Conservation (phyloP, 2,888 invertebrate species). For the Chydorus sphaericus region DNA sequence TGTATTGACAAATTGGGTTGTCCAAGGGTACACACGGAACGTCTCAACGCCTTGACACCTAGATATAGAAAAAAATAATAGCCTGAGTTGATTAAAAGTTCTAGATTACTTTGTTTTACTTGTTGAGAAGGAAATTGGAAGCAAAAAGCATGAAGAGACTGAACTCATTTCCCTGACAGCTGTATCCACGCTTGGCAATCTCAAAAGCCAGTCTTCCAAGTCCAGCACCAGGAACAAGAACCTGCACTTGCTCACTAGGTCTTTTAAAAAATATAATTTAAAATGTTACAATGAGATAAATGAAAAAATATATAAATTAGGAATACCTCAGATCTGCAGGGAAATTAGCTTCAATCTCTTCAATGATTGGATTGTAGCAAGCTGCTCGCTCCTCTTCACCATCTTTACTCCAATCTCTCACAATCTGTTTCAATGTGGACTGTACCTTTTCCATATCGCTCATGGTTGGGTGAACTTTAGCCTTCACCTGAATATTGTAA, state of each 20-base stretch:
- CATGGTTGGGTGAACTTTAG: conserved; percentile 19
- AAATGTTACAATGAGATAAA: neutral
- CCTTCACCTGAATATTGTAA: conserved; percentile 16
- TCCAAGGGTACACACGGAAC: conserved; percentile 80
- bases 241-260: conserved; percentile 40
- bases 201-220: conserved; percentile 87
- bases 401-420: conserved; percentile 87
- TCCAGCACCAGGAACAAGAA: conserved; percentile 93
- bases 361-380: conserved; percentile 79
- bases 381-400: conserved; percentile 67
- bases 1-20: conserved; percentile 88
- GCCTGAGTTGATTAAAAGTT: conserved; percentile 3
- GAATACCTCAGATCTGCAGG: conserved; percentile 34
- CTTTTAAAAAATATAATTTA: conserved; percentile 24
- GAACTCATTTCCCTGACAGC: conserved; percentile 95
- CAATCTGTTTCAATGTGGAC: conserved; percentile 85
- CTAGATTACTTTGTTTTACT: conserved; percentile 34
- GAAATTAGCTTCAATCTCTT: conserved; percentile 59
- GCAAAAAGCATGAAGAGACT: conserved; percentile 94
- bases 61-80: neutral
- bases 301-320: neutral
- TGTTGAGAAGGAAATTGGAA: conserved; percentile 88
- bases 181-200: conserved; percentile 73
- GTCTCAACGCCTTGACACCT: conserved; percentile 49
- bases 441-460: conserved; percentile 67